Percentiles rank a stretch among this genome's conserved stretches.
These are phyloP conservation scores for Neomorphus geoffroyi DNA, from an alignment of 2,797 vertebrate genomes.

Conservation along the genomic window DNA sequence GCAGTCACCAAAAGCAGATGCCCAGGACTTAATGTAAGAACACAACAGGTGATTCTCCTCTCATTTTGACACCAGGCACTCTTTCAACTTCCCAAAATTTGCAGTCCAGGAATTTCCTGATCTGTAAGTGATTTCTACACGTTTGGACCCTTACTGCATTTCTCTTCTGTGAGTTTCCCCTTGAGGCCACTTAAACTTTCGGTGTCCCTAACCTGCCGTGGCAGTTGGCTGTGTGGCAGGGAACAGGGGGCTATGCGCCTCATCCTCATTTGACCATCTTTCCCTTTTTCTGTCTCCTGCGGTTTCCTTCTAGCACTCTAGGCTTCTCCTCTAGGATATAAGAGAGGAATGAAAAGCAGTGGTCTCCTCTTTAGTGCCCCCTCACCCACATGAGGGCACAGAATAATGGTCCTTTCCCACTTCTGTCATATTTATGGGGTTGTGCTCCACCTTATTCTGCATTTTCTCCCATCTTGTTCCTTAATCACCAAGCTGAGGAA, in stretches of 20 bases:
- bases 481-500: background rate
- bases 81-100: background rate
- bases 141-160: background rate
- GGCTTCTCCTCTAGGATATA: background rate
- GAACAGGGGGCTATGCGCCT: background rate
- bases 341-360: background rate
- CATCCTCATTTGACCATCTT: background rate
- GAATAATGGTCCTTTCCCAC: background rate
- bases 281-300: background rate
- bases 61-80: background rate
- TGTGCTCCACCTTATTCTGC: background rate
- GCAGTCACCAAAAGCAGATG: background rate
- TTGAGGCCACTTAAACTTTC: background rate
- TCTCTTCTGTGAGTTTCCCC: background rate
- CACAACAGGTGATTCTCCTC: background rate
- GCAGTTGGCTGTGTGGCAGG: background rate
- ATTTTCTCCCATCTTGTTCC: background rate
- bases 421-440: background rate
- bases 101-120: background rate
- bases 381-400: background rate
- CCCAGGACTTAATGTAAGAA: background rate
- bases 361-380: background rate
- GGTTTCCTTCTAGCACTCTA: background rate
- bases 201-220: background rate
- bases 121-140: background rate